Evolutionary conservation across 35 echinoderm and acorn worm species (phyloP).

Genomic region (Apostichopus parvimensis): DNA sequence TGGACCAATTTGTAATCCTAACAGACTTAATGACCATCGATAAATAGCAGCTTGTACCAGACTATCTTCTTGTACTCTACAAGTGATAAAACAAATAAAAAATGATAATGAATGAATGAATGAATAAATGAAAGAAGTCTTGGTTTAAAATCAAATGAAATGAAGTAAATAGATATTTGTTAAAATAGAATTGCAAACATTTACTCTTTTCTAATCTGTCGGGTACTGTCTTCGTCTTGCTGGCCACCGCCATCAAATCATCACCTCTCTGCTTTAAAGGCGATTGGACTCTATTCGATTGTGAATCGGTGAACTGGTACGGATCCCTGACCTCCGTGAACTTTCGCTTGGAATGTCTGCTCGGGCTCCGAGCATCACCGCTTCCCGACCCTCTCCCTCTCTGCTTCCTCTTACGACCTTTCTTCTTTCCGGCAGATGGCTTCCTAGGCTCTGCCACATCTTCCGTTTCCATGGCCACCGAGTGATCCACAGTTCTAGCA

Average conservation of each 20-base stretch:
- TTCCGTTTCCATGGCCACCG: background rate
- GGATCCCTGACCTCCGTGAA: conserved; percentile 57
- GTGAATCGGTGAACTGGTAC: conserved; percentile 84
- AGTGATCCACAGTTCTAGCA: background rate
- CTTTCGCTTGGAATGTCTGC: background rate
- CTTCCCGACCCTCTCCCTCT: background rate
- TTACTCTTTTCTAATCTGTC: conserved; percentile 22
- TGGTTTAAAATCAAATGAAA: too few species aligned
- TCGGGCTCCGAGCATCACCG: background rate
- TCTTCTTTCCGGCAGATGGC: background rate
- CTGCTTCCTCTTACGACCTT: background rate
- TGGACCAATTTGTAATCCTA: too few species aligned
- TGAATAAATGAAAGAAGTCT: too few species aligned
- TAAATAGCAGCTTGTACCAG: too few species aligned
- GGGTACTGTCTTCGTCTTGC: conserved; percentile 32
- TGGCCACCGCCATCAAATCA: background rate
- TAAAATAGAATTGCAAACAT: background rate
- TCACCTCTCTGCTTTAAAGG: background rate
- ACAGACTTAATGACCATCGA: too few species aligned
- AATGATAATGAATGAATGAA: too few species aligned
- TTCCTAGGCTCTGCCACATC: background rate
- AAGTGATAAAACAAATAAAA: too few species aligned
- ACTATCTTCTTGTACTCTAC: too few species aligned
- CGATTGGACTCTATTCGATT: conserved; percentile 72
- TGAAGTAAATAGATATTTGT: too few species aligned